Base-by-base conservation (phyloP, 1,140 invertebrate species). In the Ceratosolen solmsi region DNA sequence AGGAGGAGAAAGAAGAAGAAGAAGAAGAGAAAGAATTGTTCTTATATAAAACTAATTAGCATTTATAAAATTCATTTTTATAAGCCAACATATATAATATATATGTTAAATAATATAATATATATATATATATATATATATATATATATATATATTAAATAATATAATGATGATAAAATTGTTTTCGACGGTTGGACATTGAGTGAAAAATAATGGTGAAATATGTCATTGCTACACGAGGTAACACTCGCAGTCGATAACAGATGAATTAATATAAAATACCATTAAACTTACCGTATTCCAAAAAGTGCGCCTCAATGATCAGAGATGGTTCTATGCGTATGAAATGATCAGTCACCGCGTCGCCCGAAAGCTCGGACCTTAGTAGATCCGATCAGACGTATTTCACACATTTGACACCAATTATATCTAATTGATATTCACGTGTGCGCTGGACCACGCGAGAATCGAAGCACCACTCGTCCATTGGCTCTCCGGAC, bases 391-490 rank as follows among this genome's bases (percentile, higher is more conserved):
- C 41, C 36, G 71, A 38, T 51, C 5, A 17, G 17, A 33, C 38
- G 13, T 27, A 38, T 80, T 71, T 51, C 51, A 63, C 56, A 25
- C 60, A 51, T 60, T 81, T 72, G 84, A 86, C 86, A 84, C 86
- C 84, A 85, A 87, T 87, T 86, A 84, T 83, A 82, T 84, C 85
- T 86, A 86, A 86, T 87, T 86, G 85, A 87, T 86, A 87, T 87
- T 87, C 85, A 84, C 84, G 79, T 83, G 60, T 85, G 80, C 56
- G 58, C 60, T 46, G 7, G 73, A 20, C 22, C 51, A 56, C 41
- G 41, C 75, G 73, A 58, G 54, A 56, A 58, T 36, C 27, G n/a
- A n/a, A n/a, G 7, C 70, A 1, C 11, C 68, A 46, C 41, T 58
- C 54, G 54, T 25, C 3, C 5, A 5, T 22, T 25, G 20, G 5